Conservation (phyloP, 2,113 vertebrate species). For the Mastomys coucha region DNA sequence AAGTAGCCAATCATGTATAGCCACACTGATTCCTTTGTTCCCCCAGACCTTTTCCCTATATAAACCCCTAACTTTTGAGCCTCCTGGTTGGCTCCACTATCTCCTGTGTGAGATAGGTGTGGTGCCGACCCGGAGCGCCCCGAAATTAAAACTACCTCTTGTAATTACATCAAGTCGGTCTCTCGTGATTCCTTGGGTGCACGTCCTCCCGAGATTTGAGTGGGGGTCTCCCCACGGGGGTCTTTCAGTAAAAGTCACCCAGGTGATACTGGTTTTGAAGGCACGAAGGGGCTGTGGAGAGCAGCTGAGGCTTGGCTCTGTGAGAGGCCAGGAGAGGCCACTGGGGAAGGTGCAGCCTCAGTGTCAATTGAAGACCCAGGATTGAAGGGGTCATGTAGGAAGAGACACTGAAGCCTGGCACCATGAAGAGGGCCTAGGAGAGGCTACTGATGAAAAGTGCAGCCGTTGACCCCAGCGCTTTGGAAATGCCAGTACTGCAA, state of each 20-base stretch:
- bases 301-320: background rate
- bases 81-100: too few relatives aligned
- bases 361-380: background rate
- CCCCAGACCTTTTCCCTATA: too few relatives aligned
- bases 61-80: too few relatives aligned
- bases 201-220: too few relatives aligned
- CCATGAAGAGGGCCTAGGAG: background rate
- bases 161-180: too few relatives aligned
- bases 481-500: background rate
- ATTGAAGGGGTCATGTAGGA: background rate
- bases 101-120: too few relatives aligned
- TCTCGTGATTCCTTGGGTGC: too few relatives aligned
- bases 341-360: background rate
- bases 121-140: too few relatives aligned
- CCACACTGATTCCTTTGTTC: too few relatives aligned
- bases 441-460: background rate
- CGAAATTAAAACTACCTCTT: too few relatives aligned
- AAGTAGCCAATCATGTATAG: too few relatives aligned
- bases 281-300: background rate
- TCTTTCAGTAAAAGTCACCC: background rate
- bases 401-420: background rate
- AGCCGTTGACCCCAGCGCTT: background rate
- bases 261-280: background rate
- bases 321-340: background rate
- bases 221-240: too few relatives aligned